Conservation (phyloP, 2,888 invertebrate species). For the Allygus modestus region DNA sequence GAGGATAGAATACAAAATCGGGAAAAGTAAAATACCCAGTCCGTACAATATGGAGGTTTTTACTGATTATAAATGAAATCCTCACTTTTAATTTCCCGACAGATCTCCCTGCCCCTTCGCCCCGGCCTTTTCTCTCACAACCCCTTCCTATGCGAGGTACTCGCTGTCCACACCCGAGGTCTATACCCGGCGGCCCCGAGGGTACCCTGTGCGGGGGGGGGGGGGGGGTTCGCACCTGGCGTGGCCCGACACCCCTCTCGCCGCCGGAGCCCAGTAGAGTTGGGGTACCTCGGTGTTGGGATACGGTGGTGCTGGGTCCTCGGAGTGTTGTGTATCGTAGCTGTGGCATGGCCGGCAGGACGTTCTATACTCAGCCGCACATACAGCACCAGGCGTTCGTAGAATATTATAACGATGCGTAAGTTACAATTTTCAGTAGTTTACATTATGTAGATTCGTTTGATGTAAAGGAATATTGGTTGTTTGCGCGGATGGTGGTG, state of each 20-base stretch:
- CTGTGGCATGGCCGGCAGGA: conserved; percentile 20
- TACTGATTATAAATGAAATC: too few species aligned
- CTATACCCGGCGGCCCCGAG: neutral
- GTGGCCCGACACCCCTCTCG: conserved; percentile 6
- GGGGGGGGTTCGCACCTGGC: conserved; percentile 55
- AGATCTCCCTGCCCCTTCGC: too few species aligned
- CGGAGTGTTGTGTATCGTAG: conserved; percentile 3
- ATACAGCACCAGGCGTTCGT: neutral
- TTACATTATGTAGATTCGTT: too few species aligned
- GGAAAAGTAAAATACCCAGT: too few species aligned
- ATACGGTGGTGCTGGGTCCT: neutral
- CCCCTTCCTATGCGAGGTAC: neutral
- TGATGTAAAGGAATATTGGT: too few species aligned
- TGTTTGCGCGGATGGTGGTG: too few species aligned
- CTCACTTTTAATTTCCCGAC: too few species aligned
- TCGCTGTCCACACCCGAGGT: neutral
- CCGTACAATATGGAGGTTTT: too few species aligned
- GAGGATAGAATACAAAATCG: too few species aligned
- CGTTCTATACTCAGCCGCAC: conserved; percentile 3
- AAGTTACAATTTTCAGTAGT: neutral
- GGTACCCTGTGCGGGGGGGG: neutral
- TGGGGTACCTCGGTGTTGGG: neutral
- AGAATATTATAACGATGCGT: conserved; percentile 20
- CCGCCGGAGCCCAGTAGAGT: neutral
- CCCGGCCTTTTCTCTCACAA: neutral